Conservation (phyloP, 2,113 vertebrate genomes). For the Neomonachus schauinslandi region DNA sequence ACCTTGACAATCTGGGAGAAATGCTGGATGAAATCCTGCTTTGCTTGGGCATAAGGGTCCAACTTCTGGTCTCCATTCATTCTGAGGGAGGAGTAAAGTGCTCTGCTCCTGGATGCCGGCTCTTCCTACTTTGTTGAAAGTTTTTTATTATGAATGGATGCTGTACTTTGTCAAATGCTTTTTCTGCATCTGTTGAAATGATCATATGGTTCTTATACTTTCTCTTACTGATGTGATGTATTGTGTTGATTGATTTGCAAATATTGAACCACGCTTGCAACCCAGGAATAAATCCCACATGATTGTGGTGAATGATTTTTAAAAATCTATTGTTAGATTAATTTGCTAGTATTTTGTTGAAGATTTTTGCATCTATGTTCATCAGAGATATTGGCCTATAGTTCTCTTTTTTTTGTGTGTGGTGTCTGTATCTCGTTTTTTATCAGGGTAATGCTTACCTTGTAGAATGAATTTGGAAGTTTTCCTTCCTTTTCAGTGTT, state of each 20-base stretch:
- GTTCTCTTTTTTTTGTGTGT: not conserved
- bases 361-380: not conserved
- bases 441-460: not conserved
- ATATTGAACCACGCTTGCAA: not conserved
- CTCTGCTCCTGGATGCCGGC: not conserved
- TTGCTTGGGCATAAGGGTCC: constrained; percentile 80
- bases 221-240: not conserved
- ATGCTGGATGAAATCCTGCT: constrained; percentile 88
- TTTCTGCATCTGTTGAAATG: not conserved
- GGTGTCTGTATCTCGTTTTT: not conserved
- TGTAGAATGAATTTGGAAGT: not conserved
- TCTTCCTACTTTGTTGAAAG: too few relatives aligned
- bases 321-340: not conserved
- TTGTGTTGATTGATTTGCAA: not conserved
- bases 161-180: not conserved
- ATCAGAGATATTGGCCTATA: not conserved
- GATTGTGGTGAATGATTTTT: not conserved
- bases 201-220: not conserved
- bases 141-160: too few relatives aligned
- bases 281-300: not conserved
- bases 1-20: constrained; percentile 91
- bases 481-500: not conserved
- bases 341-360: not conserved
- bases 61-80: constrained; percentile 84
- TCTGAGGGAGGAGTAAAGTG: constrained; percentile 56